A percentile compares a stretch with the other conserved stretches of the same genome.
phyloP scores from a whole-genome alignment of 1,140 invertebrate species.

The Drosophila simulans region DNA sequence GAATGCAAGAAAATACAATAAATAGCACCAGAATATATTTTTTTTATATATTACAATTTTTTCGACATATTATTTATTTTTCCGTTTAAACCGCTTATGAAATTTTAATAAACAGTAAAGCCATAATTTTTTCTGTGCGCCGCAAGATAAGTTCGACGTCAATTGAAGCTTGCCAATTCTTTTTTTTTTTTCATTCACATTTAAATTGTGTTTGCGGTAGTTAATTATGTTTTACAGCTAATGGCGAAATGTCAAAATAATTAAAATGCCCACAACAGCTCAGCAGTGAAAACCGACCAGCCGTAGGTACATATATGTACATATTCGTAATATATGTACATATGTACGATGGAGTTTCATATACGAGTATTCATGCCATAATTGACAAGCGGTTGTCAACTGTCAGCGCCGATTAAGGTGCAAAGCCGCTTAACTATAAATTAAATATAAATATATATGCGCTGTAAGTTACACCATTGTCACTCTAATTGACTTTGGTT shows the following conservation, averaged over 20 bases:
- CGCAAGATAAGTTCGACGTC: conserved; percentile 35
- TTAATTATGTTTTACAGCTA: conserved; percentile 81
- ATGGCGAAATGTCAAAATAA: conserved; percentile 82
- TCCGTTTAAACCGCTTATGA: background rate
- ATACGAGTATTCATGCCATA: conserved; percentile 33
- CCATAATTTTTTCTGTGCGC: conserved; percentile 21
- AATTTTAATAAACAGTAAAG: background rate
- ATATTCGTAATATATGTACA: too few relatives aligned
- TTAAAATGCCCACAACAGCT: conserved; percentile 61
- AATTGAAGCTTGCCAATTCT: conserved; percentile 3
- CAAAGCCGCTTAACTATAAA: conserved; percentile 74
- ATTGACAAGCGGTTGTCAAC: conserved; percentile 75
- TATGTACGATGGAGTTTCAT: background rate
- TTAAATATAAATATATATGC: conserved; percentile 69
- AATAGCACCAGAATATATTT: too few relatives aligned
- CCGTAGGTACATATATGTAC: conserved; percentile 4
- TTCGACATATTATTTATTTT: background rate
- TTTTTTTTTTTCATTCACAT: conserved; percentile 62
- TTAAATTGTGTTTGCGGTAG: conserved; percentile 75
- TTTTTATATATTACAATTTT: too few relatives aligned
- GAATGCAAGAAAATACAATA: too few relatives aligned
- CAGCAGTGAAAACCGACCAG: conserved; percentile 25
- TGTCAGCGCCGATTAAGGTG: conserved; percentile 72
- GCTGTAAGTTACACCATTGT: conserved; percentile 29
- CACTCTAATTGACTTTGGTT: background rate